A percentile compares a stretch with the other conserved stretches of the same genome.
These are phyloP conservation scores for Neotragus moschatus DNA, from an alignment of 2,113 vertebrate genomes.

Conservation along the genomic window DNA sequence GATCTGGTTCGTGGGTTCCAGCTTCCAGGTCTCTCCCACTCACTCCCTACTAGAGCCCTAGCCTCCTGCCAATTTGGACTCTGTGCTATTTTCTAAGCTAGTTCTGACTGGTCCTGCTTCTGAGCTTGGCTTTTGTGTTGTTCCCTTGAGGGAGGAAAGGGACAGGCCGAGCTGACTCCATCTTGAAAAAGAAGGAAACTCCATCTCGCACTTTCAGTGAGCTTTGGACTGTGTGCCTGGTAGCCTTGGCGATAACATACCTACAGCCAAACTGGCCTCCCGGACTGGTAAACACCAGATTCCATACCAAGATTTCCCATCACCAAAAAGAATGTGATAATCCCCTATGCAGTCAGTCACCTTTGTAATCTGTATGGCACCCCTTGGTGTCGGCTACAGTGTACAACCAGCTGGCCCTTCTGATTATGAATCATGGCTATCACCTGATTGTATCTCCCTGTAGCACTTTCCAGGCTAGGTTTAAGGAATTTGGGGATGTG, in stretches of 20 bases:
- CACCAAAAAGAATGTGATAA: neutral
- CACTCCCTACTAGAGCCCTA: neutral
- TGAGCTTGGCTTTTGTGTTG: neutral
- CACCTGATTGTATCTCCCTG: neutral
- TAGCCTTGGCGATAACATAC: neutral
- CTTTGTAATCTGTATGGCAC: neutral
- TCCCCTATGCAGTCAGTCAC: neutral
- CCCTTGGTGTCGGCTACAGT: accelerated
- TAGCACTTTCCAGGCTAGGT: neutral
- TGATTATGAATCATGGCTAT: neutral
- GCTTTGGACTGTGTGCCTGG: neutral
- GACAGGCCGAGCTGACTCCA: neutral
- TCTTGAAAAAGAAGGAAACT: neutral
- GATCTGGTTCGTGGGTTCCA: neutral
- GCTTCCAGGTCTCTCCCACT: neutral
- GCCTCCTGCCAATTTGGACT: neutral
- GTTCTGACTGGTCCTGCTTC: neutral
- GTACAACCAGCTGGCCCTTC: neutral
- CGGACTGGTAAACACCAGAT: neutral
- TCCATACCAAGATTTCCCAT: neutral
- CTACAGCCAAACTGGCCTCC: neutral
- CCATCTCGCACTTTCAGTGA: neutral
- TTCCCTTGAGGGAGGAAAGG: neutral
- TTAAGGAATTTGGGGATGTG: neutral
- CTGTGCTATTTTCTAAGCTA: neutral